phyloP scores from a whole-genome alignment of 2,888 invertebrate genomes.

The Resseliella maxima region DNA sequence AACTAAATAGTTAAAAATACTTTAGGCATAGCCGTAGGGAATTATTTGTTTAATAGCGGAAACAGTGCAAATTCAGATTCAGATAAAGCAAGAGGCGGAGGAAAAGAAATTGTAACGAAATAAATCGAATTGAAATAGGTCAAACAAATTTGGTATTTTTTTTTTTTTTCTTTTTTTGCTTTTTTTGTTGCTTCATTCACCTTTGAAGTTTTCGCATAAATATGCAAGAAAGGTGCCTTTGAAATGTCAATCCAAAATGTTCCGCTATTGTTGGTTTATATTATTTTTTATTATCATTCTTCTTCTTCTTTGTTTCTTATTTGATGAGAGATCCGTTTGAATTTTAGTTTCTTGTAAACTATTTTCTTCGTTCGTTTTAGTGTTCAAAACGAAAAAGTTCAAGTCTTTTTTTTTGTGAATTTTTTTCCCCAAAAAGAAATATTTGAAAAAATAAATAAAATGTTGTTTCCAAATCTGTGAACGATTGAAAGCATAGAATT shows the following conservation, averaged over 20 bases:
- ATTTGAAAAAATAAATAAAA: too few species aligned
- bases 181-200: too few species aligned
- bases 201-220: neutral
- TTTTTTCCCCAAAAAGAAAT: too few species aligned
- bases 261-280: neutral
- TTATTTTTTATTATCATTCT: neutral
- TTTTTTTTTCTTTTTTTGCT: too few species aligned
- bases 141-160: neutral
- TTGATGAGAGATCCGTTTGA: too few species aligned
- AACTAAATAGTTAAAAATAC: neutral
- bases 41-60: neutral
- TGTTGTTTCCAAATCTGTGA: neutral
- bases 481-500: neutral
- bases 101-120: neutral
- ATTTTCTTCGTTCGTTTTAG: too few species aligned
- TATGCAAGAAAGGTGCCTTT: neutral
- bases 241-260: neutral
- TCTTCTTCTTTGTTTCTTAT: neutral
- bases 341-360: too few species aligned
- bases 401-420: neutral
- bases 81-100: neutral
- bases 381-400: neutral
- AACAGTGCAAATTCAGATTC: slow-evolving; percentile 8
- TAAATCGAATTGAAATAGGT: slow-evolving; percentile 21
- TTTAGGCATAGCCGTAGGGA: slow-evolving; percentile 6